These are phyloP conservation scores for Ypsolopha scabrella DNA, from an alignment of 2,888 invertebrate genomes.

Conservation along the genomic window DNA sequence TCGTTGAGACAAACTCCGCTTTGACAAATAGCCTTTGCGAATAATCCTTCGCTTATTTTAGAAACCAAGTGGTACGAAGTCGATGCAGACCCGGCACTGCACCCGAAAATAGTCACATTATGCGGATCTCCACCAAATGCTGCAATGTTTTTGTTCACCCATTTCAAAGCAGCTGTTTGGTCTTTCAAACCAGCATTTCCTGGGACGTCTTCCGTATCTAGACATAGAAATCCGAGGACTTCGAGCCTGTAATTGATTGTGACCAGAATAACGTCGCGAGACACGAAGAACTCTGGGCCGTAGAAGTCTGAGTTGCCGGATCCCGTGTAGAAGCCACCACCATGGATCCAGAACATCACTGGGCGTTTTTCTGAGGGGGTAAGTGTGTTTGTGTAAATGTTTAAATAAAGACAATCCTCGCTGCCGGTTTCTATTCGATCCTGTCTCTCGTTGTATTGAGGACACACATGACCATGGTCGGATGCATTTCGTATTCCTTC, in stretches of 20 bases:
- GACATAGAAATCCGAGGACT: constrained; percentile 56
- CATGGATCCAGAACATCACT: constrained; percentile 65
- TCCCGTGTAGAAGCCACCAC: constrained; percentile 61
- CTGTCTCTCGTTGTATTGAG: constrained; percentile 56
- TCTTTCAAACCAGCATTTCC: constrained; percentile 64
- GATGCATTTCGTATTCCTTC: constrained; percentile 44
- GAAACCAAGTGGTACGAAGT: constrained; percentile 50
- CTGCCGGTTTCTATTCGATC: constrained; percentile 64
- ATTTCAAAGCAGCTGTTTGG: constrained; percentile 58
- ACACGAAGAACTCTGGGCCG: constrained; percentile 60
- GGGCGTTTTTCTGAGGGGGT: constrained; percentile 26
- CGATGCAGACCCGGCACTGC: constrained; percentile 56
- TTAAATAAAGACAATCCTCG: constrained; percentile 77
- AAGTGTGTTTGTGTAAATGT: constrained; percentile 69
- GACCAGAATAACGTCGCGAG: constrained; percentile 47
- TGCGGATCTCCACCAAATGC: constrained; percentile 51
- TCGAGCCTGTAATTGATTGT: constrained; percentile 63
- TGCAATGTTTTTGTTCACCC: constrained; percentile 53
- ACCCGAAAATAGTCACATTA: constrained; percentile 58
- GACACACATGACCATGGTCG: constrained; percentile 51
- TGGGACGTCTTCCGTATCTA: constrained; percentile 54
- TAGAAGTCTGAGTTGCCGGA: constrained; percentile 60
- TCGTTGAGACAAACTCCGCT: constrained; percentile 59
- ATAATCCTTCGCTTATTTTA: constrained; percentile 49
- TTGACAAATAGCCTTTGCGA: constrained; percentile 61